Conservation (phyloP, 2,113 vertebrate species). For the Pelusios castaneus region DNA sequence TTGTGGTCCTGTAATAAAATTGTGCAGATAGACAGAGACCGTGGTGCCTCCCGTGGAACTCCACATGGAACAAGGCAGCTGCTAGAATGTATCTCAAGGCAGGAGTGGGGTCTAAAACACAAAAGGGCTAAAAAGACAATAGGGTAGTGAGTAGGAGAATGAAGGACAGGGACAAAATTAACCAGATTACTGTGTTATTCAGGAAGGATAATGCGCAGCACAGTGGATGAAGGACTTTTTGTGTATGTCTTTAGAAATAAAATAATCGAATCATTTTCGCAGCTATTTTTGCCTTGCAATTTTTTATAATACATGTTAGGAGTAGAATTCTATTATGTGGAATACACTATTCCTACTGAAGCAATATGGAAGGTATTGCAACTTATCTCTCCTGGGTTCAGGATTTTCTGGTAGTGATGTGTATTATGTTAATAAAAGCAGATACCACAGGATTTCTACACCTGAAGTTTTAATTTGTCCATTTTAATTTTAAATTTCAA, state of each 20-base stretch:
- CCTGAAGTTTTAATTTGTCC: background rate
- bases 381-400: background rate
- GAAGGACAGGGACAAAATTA: background rate
- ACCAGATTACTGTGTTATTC: background rate
- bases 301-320: background rate
- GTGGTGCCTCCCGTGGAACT: background rate
- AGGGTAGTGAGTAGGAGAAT: background rate
- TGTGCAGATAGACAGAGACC: background rate
- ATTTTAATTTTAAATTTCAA: background rate
- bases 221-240: background rate
- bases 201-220: background rate
- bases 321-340: background rate
- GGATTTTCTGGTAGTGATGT: background rate
- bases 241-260: background rate
- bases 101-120: background rate
- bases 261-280: background rate
- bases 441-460: background rate
- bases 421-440: background rate
- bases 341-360: constrained; percentile 1
- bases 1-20: constrained; percentile 6
- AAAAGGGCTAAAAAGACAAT: background rate
- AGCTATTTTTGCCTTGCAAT: background rate
- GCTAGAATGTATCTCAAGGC: background rate
- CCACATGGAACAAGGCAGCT: background rate
- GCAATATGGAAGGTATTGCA: background rate